Evolutionary conservation across 1,140 invertebrate genomes (phyloP).

Genomic region (Conus betulinus): DNA sequence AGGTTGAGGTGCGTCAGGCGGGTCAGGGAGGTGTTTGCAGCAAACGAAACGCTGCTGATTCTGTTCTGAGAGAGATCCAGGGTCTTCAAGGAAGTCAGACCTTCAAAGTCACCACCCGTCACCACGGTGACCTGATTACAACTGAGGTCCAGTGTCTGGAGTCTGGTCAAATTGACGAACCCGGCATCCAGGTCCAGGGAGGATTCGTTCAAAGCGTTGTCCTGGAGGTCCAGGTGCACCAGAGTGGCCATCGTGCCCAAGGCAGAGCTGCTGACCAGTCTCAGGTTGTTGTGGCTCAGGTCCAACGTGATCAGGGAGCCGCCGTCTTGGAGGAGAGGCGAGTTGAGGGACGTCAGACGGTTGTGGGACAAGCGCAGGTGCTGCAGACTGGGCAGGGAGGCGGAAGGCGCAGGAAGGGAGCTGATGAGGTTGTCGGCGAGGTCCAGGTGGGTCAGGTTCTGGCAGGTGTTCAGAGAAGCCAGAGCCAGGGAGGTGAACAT

Average conservation of each 20-base stretch:
- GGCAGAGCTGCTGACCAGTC: neutral
- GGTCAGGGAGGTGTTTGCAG: neutral
- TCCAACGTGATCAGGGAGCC: neutral
- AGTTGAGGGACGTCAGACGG: neutral
- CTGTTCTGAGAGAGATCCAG: constrained; percentile 24
- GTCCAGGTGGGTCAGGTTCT: constrained; percentile 9
- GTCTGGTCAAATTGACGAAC: neutral
- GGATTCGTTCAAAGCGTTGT: neutral
- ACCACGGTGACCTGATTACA: neutral
- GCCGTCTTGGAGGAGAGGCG: neutral
- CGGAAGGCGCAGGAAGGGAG: neutral
- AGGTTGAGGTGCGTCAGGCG: constrained; percentile 16
- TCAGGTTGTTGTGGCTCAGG: constrained; percentile 10
- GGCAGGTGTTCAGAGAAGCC: constrained; percentile 1
- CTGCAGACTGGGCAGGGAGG: constrained; percentile 1
- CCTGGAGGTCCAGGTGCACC: neutral
- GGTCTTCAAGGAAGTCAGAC: neutral
- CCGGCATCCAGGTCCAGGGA: neutral
- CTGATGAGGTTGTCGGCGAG: constrained; percentile 7
- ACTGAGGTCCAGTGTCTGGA: constrained; percentile 11
- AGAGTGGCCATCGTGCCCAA: neutral
- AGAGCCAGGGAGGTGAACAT: neutral
- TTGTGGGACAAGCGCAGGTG: constrained; percentile 13
- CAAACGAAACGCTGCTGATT: neutral
- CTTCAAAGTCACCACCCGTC: neutral